These are phyloP conservation scores for Rhynchonycteris naso DNA, from an alignment of 2,797 vertebrate species.

Conservation along the genomic window DNA sequence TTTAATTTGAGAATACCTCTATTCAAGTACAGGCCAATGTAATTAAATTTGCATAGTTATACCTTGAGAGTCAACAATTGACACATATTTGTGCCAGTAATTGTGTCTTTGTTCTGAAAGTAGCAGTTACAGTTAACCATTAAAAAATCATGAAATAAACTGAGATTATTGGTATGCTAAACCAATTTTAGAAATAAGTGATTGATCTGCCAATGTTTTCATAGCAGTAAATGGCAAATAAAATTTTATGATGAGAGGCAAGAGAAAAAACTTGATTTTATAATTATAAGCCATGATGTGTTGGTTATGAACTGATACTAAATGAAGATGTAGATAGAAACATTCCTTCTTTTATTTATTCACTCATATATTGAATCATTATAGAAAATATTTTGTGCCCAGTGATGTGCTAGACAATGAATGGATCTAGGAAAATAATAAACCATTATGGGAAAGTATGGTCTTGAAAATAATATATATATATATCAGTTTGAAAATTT, in stretches of 20 bases:
- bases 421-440: neutral
- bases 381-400: neutral
- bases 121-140: neutral
- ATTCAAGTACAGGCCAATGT: neutral
- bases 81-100: neutral
- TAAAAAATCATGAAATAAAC: conserved; percentile 7
- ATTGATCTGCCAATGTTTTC: conserved; percentile 35
- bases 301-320: neutral
- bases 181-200: neutral
- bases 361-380: neutral
- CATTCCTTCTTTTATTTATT: neutral
- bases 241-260: conserved; percentile 30
- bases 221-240: conserved; percentile 38
- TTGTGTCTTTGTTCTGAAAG: neutral
- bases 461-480: neutral
- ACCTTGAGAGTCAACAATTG: neutral
- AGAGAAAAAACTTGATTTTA: conserved; percentile 59
- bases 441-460: neutral
- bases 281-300: conserved; percentile 17
- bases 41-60: neutral
- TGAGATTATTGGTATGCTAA: conserved; percentile 27
- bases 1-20: neutral
- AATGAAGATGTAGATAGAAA: neutral
- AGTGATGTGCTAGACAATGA: neutral
- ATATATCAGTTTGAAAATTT: neutral